These are phyloP conservation scores for Himalopsyche tibetana DNA, from an alignment of 2,888 invertebrate genomes.

Conservation along the genomic window DNA sequence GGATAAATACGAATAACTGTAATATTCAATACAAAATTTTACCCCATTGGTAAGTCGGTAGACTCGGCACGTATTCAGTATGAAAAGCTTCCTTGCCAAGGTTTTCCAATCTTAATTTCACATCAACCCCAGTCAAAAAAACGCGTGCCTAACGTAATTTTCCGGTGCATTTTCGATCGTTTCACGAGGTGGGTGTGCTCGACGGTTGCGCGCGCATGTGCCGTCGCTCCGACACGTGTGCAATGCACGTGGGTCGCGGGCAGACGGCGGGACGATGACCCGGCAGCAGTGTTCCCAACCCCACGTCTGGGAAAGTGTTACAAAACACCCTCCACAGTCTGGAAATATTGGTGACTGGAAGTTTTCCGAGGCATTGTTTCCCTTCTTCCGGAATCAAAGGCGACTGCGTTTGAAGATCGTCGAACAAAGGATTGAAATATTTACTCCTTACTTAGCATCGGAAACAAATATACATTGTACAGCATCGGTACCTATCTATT, in stretches of 20 bases:
- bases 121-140: neutral
- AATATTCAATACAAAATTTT: too few species aligned
- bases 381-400: neutral
- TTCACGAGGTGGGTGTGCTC: neutral
- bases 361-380: neutral
- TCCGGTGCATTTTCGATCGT: neutral
- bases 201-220: neutral
- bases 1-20: too few species aligned
- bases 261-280: conserved; percentile 34
- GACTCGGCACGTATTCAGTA: neutral
- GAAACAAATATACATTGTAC: too few species aligned
- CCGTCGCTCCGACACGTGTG: neutral
- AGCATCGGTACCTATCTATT: too few species aligned
- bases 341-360: neutral
- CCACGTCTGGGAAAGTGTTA: conserved; percentile 31
- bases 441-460: too few species aligned
- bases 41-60: neutral
- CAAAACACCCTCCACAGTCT: conserved; percentile 22
- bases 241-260: neutral
- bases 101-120: neutral
- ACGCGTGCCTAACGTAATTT: neutral
- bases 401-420: neutral
- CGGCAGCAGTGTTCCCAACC: conserved; percentile 2
- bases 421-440: neutral
- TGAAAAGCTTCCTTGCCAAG: neutral